phyloP scores from a whole-genome alignment of 2,113 vertebrate species.

The Hypanus sabinus region DNA sequence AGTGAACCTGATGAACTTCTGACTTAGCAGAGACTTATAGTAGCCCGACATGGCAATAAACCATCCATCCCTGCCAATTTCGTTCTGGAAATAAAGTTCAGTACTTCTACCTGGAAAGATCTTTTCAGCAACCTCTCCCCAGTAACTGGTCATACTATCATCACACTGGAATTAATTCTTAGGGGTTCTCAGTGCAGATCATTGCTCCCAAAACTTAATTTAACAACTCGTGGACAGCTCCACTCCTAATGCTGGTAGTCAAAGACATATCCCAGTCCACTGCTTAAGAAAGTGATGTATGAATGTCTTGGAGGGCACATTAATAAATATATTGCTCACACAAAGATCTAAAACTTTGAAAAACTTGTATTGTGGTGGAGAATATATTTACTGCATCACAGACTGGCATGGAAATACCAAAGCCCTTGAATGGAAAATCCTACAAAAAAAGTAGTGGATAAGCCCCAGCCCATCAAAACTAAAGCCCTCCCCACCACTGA shows the following conservation, averaged over 20 bases:
- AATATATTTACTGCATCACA: no score
- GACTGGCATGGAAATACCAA: no score
- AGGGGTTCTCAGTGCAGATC: not conserved
- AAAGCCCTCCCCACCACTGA: no score
- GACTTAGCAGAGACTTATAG: no score
- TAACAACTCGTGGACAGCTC: not conserved
- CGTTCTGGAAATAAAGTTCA: not conserved
- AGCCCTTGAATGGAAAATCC: no score
- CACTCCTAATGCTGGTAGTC: not conserved
- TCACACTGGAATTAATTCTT: not conserved
- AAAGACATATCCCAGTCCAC: not conserved
- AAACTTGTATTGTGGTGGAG: no score
- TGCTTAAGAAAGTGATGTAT: not conserved
- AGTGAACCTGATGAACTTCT: not conserved
- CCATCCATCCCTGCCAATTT: not conserved
- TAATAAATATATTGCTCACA: no score
- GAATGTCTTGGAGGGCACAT: no score
- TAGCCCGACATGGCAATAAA: not conserved
- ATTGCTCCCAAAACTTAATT: not conserved
- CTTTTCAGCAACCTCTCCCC: no score
- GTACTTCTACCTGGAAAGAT: not conserved
- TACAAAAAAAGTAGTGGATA: no score
- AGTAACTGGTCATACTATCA: not conserved
- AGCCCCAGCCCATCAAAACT: no score
- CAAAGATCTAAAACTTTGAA: no score